Evolutionary conservation across 2,113 vertebrate genomes (phyloP).

Genomic region (Galbula dea): DNA sequence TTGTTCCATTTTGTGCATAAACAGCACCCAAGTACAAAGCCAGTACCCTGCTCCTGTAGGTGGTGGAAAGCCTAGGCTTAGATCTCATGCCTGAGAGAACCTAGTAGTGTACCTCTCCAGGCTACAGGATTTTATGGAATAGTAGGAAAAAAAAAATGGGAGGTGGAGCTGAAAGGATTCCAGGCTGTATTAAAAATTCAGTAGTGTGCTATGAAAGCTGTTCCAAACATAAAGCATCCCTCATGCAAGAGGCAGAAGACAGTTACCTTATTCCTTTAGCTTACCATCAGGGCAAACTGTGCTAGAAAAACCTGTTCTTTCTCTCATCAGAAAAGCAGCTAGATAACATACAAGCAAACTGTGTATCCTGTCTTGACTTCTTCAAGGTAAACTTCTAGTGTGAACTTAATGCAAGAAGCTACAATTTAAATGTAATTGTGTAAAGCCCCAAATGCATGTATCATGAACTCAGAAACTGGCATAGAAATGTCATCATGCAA

Average conservation of each 20-base stretch:
- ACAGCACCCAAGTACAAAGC: neutral
- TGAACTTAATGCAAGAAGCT: neutral
- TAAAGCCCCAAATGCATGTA: neutral
- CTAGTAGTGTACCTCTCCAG: neutral
- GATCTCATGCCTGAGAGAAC: neutral
- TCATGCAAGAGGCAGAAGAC: neutral
- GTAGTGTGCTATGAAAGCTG: neutral
- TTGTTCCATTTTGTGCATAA: neutral
- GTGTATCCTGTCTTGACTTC: neutral
- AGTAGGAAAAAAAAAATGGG: neutral
- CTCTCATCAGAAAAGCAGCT: neutral
- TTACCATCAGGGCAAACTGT: neutral
- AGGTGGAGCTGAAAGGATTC: neutral
- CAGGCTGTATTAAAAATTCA: neutral
- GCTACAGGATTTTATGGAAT: neutral
- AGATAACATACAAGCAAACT: neutral
- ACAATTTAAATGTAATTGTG: neutral
- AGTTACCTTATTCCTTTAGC: neutral
- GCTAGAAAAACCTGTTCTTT: neutral
- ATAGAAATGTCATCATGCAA: neutral
- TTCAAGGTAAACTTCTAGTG: neutral
- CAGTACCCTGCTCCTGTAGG: neutral
- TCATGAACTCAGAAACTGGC: neutral
- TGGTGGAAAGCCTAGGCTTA: neutral
- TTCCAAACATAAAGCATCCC: neutral